phyloP scores from a whole-genome alignment of 2,113 vertebrate species.

The Pyxicephalus adspersus region DNA sequence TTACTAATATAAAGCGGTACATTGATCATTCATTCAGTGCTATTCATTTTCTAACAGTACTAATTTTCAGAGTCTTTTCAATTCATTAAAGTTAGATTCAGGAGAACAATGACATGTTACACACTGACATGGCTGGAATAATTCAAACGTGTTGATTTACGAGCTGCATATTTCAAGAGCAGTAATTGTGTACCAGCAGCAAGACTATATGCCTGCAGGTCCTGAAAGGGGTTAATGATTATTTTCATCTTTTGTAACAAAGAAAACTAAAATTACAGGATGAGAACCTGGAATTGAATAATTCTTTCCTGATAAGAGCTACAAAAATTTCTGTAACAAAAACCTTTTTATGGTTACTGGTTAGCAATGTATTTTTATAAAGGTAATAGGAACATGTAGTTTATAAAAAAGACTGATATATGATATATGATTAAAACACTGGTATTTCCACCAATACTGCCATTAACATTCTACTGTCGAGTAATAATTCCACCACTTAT shows the following conservation, averaged over 20 bases:
- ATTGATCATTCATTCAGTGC: conserved; percentile 70
- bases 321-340: too few species aligned
- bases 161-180: conserved; percentile 63
- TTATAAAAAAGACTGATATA: too few species aligned
- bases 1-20: conserved; percentile 78
- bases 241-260: background rate
- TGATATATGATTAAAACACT: too few species aligned
- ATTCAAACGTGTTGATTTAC: conserved; percentile 69
- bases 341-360: too few species aligned
- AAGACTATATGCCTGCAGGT: background rate
- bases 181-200: conserved; percentile 53
- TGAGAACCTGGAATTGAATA: background rate
- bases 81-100: conserved; percentile 73
- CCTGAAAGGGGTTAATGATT: conserved; percentile 14
- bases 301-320: background rate
- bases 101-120: conserved; percentile 63
- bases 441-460: too few species aligned
- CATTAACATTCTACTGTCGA: too few species aligned
- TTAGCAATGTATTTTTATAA: too few species aligned
- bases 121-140: conserved; percentile 65
- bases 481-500: too few species aligned
- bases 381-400: too few species aligned
- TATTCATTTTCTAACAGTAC: conserved; percentile 69
- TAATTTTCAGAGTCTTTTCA: conserved; percentile 78
- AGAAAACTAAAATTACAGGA: background rate